phyloP scores from a whole-genome alignment of 2,797 vertebrate genomes.

The Tapera naevia region DNA sequence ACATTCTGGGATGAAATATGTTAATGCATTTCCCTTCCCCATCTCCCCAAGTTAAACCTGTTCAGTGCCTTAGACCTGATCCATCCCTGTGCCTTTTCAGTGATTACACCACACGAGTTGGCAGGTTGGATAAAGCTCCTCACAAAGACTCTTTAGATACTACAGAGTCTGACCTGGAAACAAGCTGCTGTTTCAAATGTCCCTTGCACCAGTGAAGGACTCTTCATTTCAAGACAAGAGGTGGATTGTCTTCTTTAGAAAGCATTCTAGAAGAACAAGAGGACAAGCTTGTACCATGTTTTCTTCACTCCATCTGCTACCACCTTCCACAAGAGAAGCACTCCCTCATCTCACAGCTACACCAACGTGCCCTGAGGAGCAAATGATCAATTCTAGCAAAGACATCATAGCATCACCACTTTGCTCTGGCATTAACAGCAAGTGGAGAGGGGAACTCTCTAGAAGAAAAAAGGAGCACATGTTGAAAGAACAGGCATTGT shows the following conservation, averaged over 20 bases:
- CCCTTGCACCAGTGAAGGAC: neutral
- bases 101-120: fast-evolving
- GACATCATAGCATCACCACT: neutral
- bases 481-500: neutral
- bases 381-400: neutral
- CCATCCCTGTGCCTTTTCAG: neutral
- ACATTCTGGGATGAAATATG: neutral
- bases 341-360: neutral
- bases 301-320: neutral
- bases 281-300: neutral
- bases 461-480: neutral
- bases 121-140: neutral
- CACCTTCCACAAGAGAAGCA: neutral
- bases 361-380: neutral
- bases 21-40: neutral
- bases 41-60: neutral
- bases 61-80: too few relatives aligned
- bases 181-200: neutral
- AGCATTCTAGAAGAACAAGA: neutral
- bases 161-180: neutral
- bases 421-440: neutral
- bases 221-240: neutral
- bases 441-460: neutral
- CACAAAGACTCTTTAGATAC: neutral
- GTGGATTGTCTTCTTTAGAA: neutral